Evolutionary conservation across 37 sponge, comb jelly and placozoan species (phyloP).

Genomic region (Hexactinellida sp.): DNA sequence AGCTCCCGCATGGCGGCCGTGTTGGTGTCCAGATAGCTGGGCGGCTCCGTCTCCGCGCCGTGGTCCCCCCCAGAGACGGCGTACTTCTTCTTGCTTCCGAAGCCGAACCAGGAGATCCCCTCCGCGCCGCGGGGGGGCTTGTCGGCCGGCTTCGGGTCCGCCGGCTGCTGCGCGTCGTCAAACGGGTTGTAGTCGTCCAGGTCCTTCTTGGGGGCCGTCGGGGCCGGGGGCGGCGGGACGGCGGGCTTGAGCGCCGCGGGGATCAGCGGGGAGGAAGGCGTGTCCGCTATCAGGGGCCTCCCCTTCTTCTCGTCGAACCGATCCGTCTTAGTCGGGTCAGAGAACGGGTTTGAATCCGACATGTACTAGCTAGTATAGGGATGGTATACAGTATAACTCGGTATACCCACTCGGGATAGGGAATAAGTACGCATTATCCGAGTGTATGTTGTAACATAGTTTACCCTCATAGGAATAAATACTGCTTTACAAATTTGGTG

Average conservation of each 20-base stretch:
- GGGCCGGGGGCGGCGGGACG: background rate
- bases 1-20: background rate
- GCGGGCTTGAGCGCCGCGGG: background rate
- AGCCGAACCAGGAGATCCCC: slow-evolving; percentile 3
- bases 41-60: background rate
- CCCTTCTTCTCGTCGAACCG: background rate
- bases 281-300: background rate
- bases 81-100: background rate
- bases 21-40: background rate
- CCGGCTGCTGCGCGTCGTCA: background rate
- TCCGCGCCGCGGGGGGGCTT: background rate
- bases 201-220: background rate
- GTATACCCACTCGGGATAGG: too few species aligned
- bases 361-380: too few species aligned
- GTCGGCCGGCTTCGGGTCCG: background rate
- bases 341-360: slow-evolving; percentile 7
- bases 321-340: background rate
- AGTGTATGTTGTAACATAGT: too few species aligned
- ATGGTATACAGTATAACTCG: too few species aligned
- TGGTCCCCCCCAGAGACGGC: background rate
- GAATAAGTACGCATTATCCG: too few species aligned
- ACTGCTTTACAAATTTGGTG: too few species aligned
- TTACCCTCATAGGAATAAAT: too few species aligned
- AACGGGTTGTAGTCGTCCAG: slow-evolving; percentile 5
- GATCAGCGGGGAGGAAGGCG: background rate